Percentiles rank a stretch among this genome's conserved stretches.
phyloP scores from a whole-genome alignment of 2,113 vertebrate genomes.

The Leptodactylus fuscus region DNA sequence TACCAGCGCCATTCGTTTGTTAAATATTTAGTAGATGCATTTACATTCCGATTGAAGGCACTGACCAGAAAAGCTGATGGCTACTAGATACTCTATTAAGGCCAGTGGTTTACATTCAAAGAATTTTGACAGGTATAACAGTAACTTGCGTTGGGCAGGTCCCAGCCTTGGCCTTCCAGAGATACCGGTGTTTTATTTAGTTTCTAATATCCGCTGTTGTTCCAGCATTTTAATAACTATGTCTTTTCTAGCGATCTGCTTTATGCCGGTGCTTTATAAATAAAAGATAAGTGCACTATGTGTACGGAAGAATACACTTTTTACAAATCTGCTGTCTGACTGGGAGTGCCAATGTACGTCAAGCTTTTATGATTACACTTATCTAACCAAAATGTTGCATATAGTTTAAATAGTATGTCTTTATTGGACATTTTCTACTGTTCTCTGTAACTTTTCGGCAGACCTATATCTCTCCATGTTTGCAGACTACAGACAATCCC shows the following conservation, averaged over 20 bases:
- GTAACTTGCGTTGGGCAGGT: background rate
- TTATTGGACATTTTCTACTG: no score
- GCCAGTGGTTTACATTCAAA: background rate
- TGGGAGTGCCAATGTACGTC: background rate
- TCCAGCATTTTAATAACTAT: background rate
- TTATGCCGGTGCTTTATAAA: background rate
- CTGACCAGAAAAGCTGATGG: slow-evolving; percentile 29
- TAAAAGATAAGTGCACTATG: background rate
- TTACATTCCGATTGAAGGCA: slow-evolving; percentile 33
- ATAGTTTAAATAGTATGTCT: background rate
- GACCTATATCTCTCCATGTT: background rate
- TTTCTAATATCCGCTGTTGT: background rate
- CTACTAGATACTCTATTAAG: background rate
- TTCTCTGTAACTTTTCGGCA: background rate
- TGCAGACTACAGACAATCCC: background rate
- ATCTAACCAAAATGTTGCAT: background rate
- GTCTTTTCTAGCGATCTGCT: background rate
- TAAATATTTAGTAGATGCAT: slow-evolving; percentile 44
- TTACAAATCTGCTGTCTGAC: background rate
- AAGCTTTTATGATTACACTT: background rate
- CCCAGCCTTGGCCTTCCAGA: background rate
- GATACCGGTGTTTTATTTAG: background rate
- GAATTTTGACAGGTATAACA: background rate
- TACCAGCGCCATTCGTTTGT: background rate
- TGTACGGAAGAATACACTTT: background rate